Evolutionary conservation across 2,797 vertebrate species (phyloP), one percentile per base, ranked within the genome.

Genomic region (Carapus acus): DNA sequence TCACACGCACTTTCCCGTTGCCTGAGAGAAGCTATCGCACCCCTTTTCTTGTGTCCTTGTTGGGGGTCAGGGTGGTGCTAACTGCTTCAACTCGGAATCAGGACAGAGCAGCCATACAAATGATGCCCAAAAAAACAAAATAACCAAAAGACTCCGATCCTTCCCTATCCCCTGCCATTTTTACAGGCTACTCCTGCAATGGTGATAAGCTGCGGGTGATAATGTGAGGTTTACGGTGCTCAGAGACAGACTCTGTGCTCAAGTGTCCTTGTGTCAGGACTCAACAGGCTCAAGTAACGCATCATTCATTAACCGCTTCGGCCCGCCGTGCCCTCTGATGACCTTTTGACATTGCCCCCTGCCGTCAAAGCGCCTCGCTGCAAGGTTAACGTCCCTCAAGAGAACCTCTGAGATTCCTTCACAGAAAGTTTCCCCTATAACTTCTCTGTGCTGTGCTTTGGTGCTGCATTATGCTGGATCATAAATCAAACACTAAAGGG

Each of bases 301-400:
- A 39, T 43, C 34, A 24, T 34, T 23, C 7, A 23, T 24, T 27
- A 43, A 16, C 1, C 12, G 20, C 0, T 34, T 56, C 29, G 2
- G 5, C 17, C 49, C 8, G 21, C 20, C 4, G n/a, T 71, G 39
- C 33, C 43, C 20, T 8, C n/a, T 44, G n/a, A 16, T 46, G 75
- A 79, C 83, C 79, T 63, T 73, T 69, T 83, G 80, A 80, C 79
- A 52, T 86, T 85, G 83, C 48, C 44, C 69, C 39, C 54, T 79
- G 83, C 81, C 72, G 69, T 69, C 62, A 2, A 40, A 62, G 21
- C 8, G 1, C 2, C 14, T 0, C 6, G 23, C 45, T 38, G 36
- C 34, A 13, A 24, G 55, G 37, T 47, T 2, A 33, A 33, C 31
- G n/a, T 33, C 12, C 31, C 6, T 3, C 12, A 11, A 33, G 2